phyloP scores from a whole-genome alignment of 2,888 invertebrate genomes.

The Heliconius aoede region DNA sequence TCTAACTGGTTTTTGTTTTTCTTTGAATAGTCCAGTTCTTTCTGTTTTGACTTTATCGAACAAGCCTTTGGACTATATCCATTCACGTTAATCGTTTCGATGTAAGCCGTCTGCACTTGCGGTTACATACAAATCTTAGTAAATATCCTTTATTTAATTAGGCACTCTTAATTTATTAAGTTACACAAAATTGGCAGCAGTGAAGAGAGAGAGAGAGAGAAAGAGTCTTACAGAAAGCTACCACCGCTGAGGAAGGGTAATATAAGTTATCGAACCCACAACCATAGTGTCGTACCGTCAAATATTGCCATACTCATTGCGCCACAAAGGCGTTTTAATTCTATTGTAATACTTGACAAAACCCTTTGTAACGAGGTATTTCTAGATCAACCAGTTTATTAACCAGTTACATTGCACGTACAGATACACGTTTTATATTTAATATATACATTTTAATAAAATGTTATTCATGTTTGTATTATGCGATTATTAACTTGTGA shows the following conservation, averaged over 20 bases:
- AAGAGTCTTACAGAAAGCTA: no score
- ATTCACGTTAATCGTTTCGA: no score
- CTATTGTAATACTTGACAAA: not conserved
- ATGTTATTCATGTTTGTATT: not conserved
- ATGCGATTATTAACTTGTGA: not conserved
- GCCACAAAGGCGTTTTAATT: not conserved
- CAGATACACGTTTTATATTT: not conserved
- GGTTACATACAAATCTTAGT: no score
- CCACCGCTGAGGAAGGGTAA: no score
- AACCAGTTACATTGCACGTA: not conserved
- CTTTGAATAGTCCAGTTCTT: no score
- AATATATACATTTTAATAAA: not conserved
- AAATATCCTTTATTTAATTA: no score
- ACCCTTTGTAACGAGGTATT: not conserved
- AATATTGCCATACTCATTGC: not conserved
- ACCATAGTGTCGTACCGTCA: not conserved
- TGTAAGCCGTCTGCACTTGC: no score
- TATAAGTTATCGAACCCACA: not conserved
- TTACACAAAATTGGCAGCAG: not conserved
- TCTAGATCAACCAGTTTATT: conserved; percentile 19
- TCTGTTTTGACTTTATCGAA: no score
- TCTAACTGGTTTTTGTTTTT: no score
- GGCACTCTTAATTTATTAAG: not conserved
- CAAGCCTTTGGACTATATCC: no score
- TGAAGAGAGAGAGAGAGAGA: no score